Percentiles rank a stretch among this genome's conserved stretches.
phyloP scores from a whole-genome alignment of 2,888 invertebrate genomes.

The Rapana venosa region DNA sequence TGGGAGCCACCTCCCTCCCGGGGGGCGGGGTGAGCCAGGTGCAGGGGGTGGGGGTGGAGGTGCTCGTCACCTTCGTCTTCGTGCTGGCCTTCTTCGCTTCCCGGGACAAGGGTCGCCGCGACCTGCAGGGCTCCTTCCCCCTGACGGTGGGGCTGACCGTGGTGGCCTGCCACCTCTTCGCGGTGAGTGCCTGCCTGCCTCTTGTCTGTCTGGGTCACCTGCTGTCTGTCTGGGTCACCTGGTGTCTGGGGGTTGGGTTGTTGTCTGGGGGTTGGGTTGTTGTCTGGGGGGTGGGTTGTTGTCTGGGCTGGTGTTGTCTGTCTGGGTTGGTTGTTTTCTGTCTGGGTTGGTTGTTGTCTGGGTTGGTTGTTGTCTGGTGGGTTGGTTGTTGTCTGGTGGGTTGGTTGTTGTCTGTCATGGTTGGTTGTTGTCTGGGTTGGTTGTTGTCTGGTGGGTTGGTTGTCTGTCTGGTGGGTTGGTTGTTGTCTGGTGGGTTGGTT shows the following conservation, averaged over 20 bases:
- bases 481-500: too few relatives aligned
- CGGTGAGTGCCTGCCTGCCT: constrained; percentile 83
- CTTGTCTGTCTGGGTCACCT: too few relatives aligned
- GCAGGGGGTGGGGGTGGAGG: constrained; percentile 85
- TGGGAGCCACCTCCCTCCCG: constrained; percentile 84
- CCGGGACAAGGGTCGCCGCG: constrained; percentile 88
- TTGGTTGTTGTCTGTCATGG: too few relatives aligned
- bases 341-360: not conserved
- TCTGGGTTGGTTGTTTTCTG: not conserved
- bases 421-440: too few relatives aligned
- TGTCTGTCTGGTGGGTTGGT: too few relatives aligned
- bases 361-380: too few relatives aligned
- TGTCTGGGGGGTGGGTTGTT: not conserved
- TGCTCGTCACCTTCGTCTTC: constrained; percentile 91
- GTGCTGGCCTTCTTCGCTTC: constrained; percentile 90
- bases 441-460: too few relatives aligned
- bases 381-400: too few relatives aligned
- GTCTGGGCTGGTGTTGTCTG: not conserved
- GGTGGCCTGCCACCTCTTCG: constrained; percentile 89
- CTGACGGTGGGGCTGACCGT: constrained; percentile 93
- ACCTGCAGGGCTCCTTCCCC: constrained; percentile 87
- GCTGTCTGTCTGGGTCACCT: too few relatives aligned
- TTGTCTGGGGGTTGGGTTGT: not conserved
- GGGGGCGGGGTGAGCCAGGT: constrained; percentile 44
- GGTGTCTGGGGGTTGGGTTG: not conserved